These are phyloP conservation scores for Zhengitettix transpicula DNA, from an alignment of 2,888 invertebrate genomes.

Conservation along the genomic window DNA sequence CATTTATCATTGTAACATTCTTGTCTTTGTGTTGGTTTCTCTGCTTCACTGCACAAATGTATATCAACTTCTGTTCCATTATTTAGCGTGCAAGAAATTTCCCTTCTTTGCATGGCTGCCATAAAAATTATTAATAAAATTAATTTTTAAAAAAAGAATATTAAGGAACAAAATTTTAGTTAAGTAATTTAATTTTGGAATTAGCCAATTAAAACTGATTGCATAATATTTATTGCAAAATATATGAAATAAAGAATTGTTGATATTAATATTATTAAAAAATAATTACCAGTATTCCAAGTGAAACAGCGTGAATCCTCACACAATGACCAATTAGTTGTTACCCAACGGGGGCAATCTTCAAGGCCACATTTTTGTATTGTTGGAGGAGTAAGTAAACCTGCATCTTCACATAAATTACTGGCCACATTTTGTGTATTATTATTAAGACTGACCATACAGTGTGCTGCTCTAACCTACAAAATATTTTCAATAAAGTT, in stretches of 20 bases:
- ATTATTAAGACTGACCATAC: conserved; percentile 45
- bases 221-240: too few relatives aligned
- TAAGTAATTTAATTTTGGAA: too few relatives aligned
- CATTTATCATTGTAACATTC: conserved; percentile 74
- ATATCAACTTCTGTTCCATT: conserved; percentile 34
- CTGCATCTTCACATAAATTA: conserved; percentile 52
- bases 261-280: too few relatives aligned
- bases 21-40: conserved; percentile 57
- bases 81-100: conserved; percentile 37
- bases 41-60: conserved; percentile 49
- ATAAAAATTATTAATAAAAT: conserved; percentile 1
- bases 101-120: conserved; percentile 54
- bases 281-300: conserved; percentile 42
- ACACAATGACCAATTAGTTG: conserved; percentile 54
- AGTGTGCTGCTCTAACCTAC: conserved; percentile 52
- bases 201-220: too few relatives aligned
- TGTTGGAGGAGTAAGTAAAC: conserved; percentile 43
- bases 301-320: conserved; percentile 57
- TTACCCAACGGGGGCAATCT: conserved; percentile 56
- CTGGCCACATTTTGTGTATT: conserved; percentile 41
- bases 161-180: too few relatives aligned
- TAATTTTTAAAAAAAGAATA: neutral
- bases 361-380: conserved; percentile 47
- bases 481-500: neutral
- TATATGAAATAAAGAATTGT: too few relatives aligned